Evolutionary conservation across 1,140 invertebrate species (phyloP).

Genomic region (Hyles vespertilio): DNA sequence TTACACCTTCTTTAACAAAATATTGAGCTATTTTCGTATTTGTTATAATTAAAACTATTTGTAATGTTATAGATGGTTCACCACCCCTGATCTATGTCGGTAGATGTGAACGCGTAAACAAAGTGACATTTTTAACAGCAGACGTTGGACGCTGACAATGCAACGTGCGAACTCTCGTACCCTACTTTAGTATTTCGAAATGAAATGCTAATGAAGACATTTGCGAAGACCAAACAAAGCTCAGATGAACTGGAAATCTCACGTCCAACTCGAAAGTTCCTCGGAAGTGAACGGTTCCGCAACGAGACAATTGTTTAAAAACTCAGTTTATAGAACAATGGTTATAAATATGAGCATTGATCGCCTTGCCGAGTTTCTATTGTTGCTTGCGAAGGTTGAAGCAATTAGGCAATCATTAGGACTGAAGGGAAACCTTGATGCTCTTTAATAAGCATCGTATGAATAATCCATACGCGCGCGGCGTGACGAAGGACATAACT

Average conservation of each 20-base stretch:
- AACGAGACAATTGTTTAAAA: slow-evolving; percentile 36
- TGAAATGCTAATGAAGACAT: slow-evolving; percentile 30
- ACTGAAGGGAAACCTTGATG: slow-evolving; percentile 53
- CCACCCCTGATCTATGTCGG: too few relatives aligned
- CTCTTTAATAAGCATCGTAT: slow-evolving; percentile 37
- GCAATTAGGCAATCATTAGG: slow-evolving; percentile 61
- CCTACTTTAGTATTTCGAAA: slow-evolving; percentile 27
- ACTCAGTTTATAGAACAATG: too few relatives aligned
- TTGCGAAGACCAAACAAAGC: slow-evolving; percentile 30
- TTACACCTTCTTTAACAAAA: too few relatives aligned
- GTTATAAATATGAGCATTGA: slow-evolving; percentile 29
- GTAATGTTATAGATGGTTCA: too few relatives aligned
- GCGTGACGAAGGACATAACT: too few relatives aligned
- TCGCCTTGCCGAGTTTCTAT: slow-evolving; percentile 49
- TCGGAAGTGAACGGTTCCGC: slow-evolving; percentile 56
- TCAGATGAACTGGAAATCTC: slow-evolving; percentile 37
- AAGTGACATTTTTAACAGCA: neutral
- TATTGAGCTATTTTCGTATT: too few relatives aligned
- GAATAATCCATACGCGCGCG: slow-evolving; percentile 7
- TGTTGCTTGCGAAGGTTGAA: slow-evolving; percentile 51
- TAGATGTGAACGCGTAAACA: neutral
- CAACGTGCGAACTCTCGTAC: slow-evolving; percentile 21
- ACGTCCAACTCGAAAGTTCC: slow-evolving; percentile 41
- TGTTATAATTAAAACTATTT: too few relatives aligned
- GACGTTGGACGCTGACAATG: slow-evolving; percentile 10